Evolutionary conservation across 2,888 invertebrate species (phyloP), one percentile per base, ranked within the genome.

Genomic region (Saturnia japonica): DNA sequence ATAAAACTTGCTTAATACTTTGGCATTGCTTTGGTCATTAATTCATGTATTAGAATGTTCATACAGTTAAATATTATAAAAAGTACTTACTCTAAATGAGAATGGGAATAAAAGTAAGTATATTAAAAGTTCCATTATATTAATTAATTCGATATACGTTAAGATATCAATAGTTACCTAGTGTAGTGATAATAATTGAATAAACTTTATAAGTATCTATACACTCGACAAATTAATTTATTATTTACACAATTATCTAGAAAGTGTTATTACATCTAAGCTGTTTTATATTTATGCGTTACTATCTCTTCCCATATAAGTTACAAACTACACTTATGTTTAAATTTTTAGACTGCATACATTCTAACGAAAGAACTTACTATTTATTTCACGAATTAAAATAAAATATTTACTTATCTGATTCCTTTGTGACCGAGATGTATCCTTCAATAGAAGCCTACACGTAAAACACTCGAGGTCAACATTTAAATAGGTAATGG

Each of bases 401-500:
- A 64, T 64, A 64, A 40, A 64, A 64, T 40, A 64, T 40, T 64
- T 64, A 64, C 9, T n/a, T 19, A 64, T 64, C 40, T 40, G 64
- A 40, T 40, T 64, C 64, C 64, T 64, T 40, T 40, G 40, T 40
- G 22, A 40, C 64, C 40, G 40, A 40, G 64, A 64, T n/a, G 11
- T 64, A 64, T 64, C 40, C 9, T 19, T n/a, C n/a, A 64, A 64
- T 34, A 34, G 40, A 40, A 64, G 40, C 40, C 34, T 64, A 12
- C n/a, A 22, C 64, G 40, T 40, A 34, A 64, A 40, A 40, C n/a
- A 64, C 40, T 12, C n/a, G 34, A 40, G 64, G 57, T 60, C 57
- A 40, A 64, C 40, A 34, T 64, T 40, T 64, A 64, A 64, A 64
- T 64, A 64, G 40, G 64, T 64, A 64, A 64, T 40, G n/a, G 62